Evolutionary conservation across 2,888 invertebrate species (phyloP).

Genomic region (Diplazon laetatorius): DNA sequence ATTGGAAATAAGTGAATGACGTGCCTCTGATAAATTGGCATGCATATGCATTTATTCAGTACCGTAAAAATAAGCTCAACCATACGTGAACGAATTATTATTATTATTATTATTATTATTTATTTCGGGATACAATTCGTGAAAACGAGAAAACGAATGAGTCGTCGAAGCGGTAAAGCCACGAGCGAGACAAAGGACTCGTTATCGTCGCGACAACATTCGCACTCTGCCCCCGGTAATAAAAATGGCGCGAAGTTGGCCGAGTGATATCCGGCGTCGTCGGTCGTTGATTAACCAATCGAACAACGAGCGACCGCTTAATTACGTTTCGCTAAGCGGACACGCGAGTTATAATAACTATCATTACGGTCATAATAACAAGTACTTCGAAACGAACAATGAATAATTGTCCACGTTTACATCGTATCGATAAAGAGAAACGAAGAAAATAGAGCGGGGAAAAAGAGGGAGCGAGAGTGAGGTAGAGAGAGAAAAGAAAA

Average conservation of each 20-base stretch:
- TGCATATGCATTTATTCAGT: too few species aligned
- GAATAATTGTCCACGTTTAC: constrained; percentile 45
- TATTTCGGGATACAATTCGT: neutral
- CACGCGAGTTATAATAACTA: constrained; percentile 11
- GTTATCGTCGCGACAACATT: constrained; percentile 54
- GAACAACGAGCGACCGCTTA: constrained; percentile 29
- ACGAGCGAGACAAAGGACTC: constrained; percentile 52
- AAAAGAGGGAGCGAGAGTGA: constrained; percentile 36
- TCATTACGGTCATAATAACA: constrained; percentile 21
- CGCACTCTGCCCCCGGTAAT: constrained; percentile 56
- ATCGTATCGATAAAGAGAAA: constrained; percentile 47
- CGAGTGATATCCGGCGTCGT: constrained; percentile 45
- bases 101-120: too few species aligned
- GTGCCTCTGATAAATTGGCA: neutral
- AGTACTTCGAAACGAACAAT: constrained; percentile 52
- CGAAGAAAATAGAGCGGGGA: constrained; percentile 41
- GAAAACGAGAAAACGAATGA: constrained; percentile 10
- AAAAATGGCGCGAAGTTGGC: constrained; percentile 56
- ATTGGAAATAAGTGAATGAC: neutral
- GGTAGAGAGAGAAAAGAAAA: constrained; percentile 45
- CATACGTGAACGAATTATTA: too few species aligned
- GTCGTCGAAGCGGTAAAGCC: neutral
- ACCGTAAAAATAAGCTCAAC: too few species aligned
- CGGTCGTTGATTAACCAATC: constrained; percentile 32
- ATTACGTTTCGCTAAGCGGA: constrained; percentile 9